These are phyloP conservation scores for Galeopsomyia nigrocyanea DNA, from an alignment of 2,888 invertebrate species.

Conservation along the genomic window DNA sequence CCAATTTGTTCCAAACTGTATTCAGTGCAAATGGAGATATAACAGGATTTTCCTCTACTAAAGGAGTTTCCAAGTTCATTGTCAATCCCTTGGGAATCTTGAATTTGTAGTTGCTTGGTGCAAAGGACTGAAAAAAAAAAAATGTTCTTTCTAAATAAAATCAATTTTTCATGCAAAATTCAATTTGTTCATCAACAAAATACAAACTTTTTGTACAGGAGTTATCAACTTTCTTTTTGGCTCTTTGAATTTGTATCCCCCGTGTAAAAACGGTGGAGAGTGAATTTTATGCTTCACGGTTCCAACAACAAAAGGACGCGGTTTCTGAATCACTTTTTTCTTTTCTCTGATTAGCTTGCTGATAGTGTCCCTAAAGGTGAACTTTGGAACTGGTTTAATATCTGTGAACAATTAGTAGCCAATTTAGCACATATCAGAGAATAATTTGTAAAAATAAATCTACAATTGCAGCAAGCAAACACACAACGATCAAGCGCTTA, in stretches of 20 bases:
- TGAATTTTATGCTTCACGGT: constrained; percentile 33
- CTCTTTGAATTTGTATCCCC: neutral
- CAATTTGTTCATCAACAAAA: neutral
- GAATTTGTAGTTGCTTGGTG: constrained; percentile 32
- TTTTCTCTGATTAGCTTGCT: too few species aligned
- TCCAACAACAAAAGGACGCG: constrained; percentile 36
- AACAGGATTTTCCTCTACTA: neutral
- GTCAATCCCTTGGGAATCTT: constrained; percentile 15
- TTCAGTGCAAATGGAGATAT: neutral
- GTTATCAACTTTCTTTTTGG: neutral
- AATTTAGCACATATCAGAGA: too few species aligned
- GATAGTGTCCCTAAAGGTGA: too few species aligned
- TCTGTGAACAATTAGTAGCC: too few species aligned
- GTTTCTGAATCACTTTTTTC: too few species aligned
- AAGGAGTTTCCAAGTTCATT: neutral
- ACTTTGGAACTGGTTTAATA: too few species aligned
- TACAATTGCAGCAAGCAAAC: too few species aligned
- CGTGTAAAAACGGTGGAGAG: constrained; percentile 41
- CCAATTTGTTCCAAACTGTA: neutral
- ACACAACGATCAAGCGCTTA: too few species aligned
- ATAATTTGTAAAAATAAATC: too few species aligned
- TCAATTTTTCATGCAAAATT: neutral
- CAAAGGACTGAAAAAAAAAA: constrained; percentile 26
- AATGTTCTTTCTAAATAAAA: neutral
- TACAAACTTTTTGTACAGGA: neutral